These are phyloP conservation scores for Muricea muricata DNA, from an alignment of 92 coral and sea anemone species.

Conservation along the genomic window DNA sequence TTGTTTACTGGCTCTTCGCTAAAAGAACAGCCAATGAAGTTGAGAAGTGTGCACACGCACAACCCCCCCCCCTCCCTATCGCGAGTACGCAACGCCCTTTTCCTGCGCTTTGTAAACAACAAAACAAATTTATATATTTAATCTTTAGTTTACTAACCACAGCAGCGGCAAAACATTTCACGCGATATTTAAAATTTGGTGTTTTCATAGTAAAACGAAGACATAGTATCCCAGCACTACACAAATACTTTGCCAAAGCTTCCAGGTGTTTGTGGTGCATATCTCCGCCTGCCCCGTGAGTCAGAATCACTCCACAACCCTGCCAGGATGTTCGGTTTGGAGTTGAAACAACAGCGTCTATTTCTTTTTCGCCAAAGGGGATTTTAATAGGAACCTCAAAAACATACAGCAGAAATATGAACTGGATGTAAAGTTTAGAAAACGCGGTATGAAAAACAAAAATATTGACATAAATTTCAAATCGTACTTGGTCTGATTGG, in stretches of 20 bases:
- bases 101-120: neutral
- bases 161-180: slow-evolving; percentile 80
- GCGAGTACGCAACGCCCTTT: too few relatives aligned
- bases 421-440: neutral
- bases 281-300: slow-evolving; percentile 95
- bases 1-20: too few relatives aligned
- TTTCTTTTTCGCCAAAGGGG: slow-evolving; percentile 84
- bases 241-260: slow-evolving; percentile 77
- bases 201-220: slow-evolving; percentile 93
- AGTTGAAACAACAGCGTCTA: slow-evolving; percentile 80
- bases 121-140: neutral
- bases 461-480: neutral
- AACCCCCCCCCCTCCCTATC: too few relatives aligned
- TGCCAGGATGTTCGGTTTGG: slow-evolving; percentile 88
- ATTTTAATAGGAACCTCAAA: slow-evolving; percentile 73
- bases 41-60: too few relatives aligned
- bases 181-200: slow-evolving; percentile 89
- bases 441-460: neutral
- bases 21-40: too few relatives aligned
- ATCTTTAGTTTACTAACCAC: slow-evolving; percentile 70
- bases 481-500: neutral
- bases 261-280: slow-evolving; percentile 84
- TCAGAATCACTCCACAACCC: slow-evolving; percentile 84
- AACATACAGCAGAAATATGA: neutral
- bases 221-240: slow-evolving; percentile 87